Evolutionary conservation across 92 coral and sea anemone genomes (phyloP), one percentile per base, ranked within the genome.

Genomic region (Hydrozoanthus gracilis): DNA sequence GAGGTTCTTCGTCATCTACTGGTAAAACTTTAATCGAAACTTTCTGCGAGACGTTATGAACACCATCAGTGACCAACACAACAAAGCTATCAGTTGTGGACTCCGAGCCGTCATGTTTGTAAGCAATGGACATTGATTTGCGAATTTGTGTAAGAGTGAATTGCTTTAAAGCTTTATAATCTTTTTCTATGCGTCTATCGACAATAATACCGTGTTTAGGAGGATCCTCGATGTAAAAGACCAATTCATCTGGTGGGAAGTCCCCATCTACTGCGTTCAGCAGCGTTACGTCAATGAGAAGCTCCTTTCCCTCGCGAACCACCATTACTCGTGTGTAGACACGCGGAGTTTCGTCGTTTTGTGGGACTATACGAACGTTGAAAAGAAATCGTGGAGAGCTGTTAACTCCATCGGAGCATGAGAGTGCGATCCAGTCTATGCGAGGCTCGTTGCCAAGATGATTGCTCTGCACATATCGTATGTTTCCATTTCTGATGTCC

Each of bases 101-200:
- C 86, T 97, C 99, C 72, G 94, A 92, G 15, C 97, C 98, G 75
- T 97, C 99, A 77, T 97, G 99, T 8, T 93, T 90, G 71, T 97
- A 97, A 15, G 94, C 90, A 71, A 97, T 92, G 4, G 95, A 91
- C 47, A 91, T 88, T 6, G 95, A 83, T 74, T 95, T 91, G 11
- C 89, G 79, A 47, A 97, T 93, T 61, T 97, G 98, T 55, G 92
- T 90, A 48, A 97, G 87, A 60, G 97, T 79, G 69, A 97, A 97
- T 54, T 85, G 82, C 45, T 72, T 49, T 10, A 97, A 88, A 48
- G 93, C 92, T 50, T 79, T 52, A 68, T 90, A 78, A 27, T 89
- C 93, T 12, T 83, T 84, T 17, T 92, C 96, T 72, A 88, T 67
- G 48, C 94, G 91, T 44, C 91, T 88, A 80, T 96, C 98, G 11